phyloP scores from a whole-genome alignment of 1,140 invertebrate species.

The Zaprionus ghesquierei region DNA sequence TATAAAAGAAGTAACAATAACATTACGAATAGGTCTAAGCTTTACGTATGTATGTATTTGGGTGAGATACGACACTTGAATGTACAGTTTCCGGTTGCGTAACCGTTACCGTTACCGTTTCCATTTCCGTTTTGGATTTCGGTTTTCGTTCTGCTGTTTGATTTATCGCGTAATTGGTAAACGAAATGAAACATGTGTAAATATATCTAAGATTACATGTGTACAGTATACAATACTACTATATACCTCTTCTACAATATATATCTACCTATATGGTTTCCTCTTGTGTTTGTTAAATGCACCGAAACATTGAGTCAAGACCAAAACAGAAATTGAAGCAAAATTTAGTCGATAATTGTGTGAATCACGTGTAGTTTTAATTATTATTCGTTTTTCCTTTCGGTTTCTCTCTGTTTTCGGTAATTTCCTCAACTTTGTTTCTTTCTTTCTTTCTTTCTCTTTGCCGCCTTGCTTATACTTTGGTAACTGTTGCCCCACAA shows the following conservation, averaged over 20 bases:
- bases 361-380: constrained; percentile 16
- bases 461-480: constrained; percentile 63
- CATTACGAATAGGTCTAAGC: background rate
- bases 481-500: constrained; percentile 67
- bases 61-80: constrained; percentile 20
- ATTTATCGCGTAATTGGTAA: constrained; percentile 23
- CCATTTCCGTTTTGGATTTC: constrained; percentile 23
- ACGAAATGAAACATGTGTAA: constrained; percentile 14
- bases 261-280: constrained; percentile 18
- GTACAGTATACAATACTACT: background rate
- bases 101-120: constrained; percentile 5
- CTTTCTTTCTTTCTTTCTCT: constrained; percentile 47
- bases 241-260: background rate
- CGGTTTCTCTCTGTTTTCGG: constrained; percentile 49
- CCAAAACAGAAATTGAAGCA: background rate
- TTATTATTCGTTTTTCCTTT: constrained; percentile 44
- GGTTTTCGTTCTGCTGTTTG: constrained; percentile 6
- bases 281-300: constrained; percentile 34
- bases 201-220: constrained; percentile 13
- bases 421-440: constrained; percentile 59
- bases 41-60: background rate
- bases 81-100: constrained; percentile 23
- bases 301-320: constrained; percentile 25
- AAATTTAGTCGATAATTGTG: constrained; percentile 15
- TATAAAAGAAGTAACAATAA: background rate